phyloP scores from a whole-genome alignment of 2,113 vertebrate species.

The Phrynosoma blainvillii region DNA sequence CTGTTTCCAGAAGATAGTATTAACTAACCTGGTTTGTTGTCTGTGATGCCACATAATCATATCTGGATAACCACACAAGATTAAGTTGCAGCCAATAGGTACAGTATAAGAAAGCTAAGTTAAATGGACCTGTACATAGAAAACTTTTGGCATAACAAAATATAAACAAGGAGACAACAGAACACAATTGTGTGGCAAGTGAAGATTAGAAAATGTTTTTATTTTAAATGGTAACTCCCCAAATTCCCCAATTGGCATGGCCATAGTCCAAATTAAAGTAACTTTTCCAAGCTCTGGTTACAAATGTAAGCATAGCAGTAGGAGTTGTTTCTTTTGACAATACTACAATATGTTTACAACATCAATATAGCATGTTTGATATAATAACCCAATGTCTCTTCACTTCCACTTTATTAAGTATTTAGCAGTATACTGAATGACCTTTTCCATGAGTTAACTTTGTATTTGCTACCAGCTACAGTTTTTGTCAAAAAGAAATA shows the following conservation, averaged over 20 bases:
- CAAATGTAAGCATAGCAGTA: not conserved
- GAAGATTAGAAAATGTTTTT: not conserved
- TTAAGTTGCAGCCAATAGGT: not conserved
- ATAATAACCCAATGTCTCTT: not conserved
- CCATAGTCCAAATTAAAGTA: not conserved
- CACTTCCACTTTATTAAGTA: not conserved
- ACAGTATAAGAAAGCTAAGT: not conserved
- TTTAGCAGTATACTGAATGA: not conserved
- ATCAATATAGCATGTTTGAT: not conserved
- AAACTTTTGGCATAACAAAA: not conserved
- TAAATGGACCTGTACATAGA: not conserved
- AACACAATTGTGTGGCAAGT: not conserved
- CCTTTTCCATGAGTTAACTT: not conserved
- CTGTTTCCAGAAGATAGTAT: no score
- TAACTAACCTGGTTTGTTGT: no score
- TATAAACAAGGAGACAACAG: not conserved
- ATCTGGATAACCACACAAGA: not conserved
- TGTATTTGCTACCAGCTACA: not conserved
- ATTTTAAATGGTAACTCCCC: no score
- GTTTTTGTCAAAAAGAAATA: not conserved
- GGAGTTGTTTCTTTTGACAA: not conserved
- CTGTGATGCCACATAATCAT: not conserved
- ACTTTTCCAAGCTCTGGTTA: not conserved
- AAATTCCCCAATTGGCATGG: not conserved
- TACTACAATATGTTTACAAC: no score